These are phyloP conservation scores for Omphaloscelis lunosa DNA, from an alignment of 2,888 invertebrate genomes.

Conservation along the genomic window DNA sequence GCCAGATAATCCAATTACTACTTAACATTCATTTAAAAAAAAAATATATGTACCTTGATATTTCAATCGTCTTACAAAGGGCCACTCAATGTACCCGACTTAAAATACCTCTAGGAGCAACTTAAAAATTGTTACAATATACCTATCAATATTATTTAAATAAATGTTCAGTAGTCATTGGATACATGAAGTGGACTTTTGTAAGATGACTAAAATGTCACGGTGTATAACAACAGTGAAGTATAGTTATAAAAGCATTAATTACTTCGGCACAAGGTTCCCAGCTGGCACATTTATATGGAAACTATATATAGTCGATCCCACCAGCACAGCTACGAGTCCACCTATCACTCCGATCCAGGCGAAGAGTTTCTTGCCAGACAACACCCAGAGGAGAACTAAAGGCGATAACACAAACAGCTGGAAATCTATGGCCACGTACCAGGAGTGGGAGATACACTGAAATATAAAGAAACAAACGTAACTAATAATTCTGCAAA, in stretches of 20 bases:
- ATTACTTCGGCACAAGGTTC: conserved; percentile 10
- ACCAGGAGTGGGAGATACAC: conserved; percentile 12
- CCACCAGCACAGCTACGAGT: background rate
- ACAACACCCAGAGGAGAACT: background rate
- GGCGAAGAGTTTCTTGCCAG: conserved; percentile 1
- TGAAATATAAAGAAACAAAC: conserved; percentile 1
- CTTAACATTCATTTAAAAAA: too few species aligned
- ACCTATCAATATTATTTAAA: too few species aligned
- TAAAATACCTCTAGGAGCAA: too few species aligned
- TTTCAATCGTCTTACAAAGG: too few species aligned
- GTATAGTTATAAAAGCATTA: too few species aligned
- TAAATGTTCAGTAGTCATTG: too few species aligned
- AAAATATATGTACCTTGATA: too few species aligned
- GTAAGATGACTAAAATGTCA: too few species aligned
- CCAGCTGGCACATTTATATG: conserved; percentile 9
- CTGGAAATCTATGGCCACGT: conserved; percentile 18
- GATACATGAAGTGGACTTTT: too few species aligned
- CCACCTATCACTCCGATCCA: conserved; percentile 10
- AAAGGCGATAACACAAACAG: conserved; percentile 1
- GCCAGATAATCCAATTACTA: too few species aligned
- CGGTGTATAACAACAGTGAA: background rate
- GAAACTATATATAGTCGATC: conserved; percentile 8
- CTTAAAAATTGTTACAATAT: too few species aligned
- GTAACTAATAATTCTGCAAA: background rate
- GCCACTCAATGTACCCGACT: too few species aligned